These are phyloP conservation scores for Crenuchus spilurus DNA, from an alignment of 2,797 vertebrate species.

Conservation along the genomic window DNA sequence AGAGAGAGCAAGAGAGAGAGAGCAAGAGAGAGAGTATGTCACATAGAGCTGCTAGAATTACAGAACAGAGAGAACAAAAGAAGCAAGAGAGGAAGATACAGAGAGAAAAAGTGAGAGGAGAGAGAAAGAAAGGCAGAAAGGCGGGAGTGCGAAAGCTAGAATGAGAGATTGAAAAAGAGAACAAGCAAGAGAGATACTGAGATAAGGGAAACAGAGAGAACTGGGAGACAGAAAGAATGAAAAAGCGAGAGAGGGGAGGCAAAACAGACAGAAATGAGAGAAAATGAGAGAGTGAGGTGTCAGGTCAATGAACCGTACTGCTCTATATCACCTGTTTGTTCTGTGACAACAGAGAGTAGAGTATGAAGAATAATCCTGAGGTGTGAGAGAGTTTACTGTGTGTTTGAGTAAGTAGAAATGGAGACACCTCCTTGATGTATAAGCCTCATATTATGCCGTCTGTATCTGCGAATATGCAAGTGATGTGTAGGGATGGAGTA, in stretches of 20 bases:
- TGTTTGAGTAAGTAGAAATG: conserved; percentile 4
- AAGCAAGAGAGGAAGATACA: conserved; percentile 19
- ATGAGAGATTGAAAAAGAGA: neutral
- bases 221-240: neutral
- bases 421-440: conserved; percentile 13
- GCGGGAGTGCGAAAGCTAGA: conserved; percentile 22
- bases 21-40: too few species aligned
- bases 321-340: conserved; percentile 17
- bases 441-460: conserved; percentile 17
- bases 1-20: neutral
- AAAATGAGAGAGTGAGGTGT: conserved; percentile 35
- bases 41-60: too few species aligned
- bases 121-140: conserved; percentile 9
- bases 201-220: too few species aligned
- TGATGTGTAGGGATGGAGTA: neutral
- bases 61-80: neutral
- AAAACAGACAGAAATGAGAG: conserved; percentile 20
- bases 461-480: conserved; percentile 1
- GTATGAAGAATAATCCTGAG: conserved; percentile 26
- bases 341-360: conserved; percentile 25
- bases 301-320: conserved; percentile 33
- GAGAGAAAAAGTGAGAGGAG: neutral
- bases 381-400: conserved; percentile 14
- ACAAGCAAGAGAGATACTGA: too few species aligned
- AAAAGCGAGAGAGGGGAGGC: conserved; percentile 7